Evolutionary conservation across 2,797 vertebrate genomes (phyloP), one percentile per base, ranked within the genome.

Genomic region (Danio choprae): DNA sequence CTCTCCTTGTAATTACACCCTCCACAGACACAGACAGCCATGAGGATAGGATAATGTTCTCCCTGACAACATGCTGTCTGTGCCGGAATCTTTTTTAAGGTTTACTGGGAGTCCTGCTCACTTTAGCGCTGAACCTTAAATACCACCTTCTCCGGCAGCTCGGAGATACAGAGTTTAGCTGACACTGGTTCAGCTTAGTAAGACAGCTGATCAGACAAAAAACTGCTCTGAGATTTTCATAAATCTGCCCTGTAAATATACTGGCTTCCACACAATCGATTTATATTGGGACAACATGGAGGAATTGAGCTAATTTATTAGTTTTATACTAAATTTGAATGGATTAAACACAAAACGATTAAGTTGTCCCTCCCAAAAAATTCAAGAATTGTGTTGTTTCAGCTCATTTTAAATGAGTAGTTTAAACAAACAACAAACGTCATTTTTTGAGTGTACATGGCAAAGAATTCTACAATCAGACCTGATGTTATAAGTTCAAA

Each of bases 1-100:
- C 68, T 79, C 68, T 72, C 50, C 48, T 38, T 72, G 59, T 80
- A 80, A 80, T 80, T 80, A 80, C 50, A 73, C 50, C 59, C 69
- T 80, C 46, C 36, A 51, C 56, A 74, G 43, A 67, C 64, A 60
- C 43, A 74, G 29, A 60, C 56, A 79, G 65, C 76, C 40, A 58
- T 64, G 77, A 72, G 48, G 69, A 64, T 46, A 73, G 77, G 68
- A 80, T 63, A 80, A 73, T 62, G 68, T 80, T 64, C 68, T 55
- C 59, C 59, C 38, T 80, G 69, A 73, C 77, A 80, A 55, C 58
- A 63, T 51, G 67, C 40, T 56, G 77, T 80, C 77, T 72, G 68
- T 20, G 56, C 36, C 7, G 3, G 29, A 72, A 73, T 55, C 77
- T 80, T 73, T 79, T 80, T 72, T 79, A 29, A 64, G 59, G 68